A percentile compares a stretch with the other conserved stretches of the same genome.
phyloP scores from a whole-genome alignment of 2,113 vertebrate genomes.

The Alosa alosa region DNA sequence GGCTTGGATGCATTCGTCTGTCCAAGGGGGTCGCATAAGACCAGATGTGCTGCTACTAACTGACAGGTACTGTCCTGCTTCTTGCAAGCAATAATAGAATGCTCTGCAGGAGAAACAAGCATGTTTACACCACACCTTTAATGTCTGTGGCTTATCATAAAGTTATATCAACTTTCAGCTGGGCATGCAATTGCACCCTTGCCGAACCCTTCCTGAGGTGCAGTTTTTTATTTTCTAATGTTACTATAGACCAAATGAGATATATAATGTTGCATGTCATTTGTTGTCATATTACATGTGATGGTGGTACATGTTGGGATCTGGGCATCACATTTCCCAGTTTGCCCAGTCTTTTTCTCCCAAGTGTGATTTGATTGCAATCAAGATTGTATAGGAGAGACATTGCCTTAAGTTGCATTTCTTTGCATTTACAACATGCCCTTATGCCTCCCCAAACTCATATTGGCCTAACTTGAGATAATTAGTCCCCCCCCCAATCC shows the following conservation, averaged over 20 bases:
- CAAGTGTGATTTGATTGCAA: background rate
- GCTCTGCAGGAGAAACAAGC: background rate
- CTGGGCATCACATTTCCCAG: background rate
- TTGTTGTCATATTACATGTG: background rate
- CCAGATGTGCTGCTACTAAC: constrained; percentile 80
- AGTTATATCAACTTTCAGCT: background rate
- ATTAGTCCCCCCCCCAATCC: background rate
- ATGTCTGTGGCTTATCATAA: background rate
- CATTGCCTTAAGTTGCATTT: background rate
- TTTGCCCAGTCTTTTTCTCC: background rate
- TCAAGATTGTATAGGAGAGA: background rate
- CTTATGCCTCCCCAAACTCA: background rate
- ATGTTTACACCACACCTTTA: background rate
- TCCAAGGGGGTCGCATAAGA: constrained; percentile 58
- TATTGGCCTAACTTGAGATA: background rate
- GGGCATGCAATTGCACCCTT: background rate
- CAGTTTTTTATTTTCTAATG: background rate
- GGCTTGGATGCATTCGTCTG: constrained; percentile 75
- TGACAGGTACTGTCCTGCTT: constrained; percentile 68
- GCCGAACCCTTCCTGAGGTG: background rate
- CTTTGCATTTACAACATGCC: background rate
- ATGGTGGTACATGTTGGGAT: background rate
- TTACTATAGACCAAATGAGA: too few species aligned
- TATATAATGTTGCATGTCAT: background rate
- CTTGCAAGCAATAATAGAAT: background rate